Conservation (phyloP, 2,888 invertebrate species). For the Chelonus formosanus region DNA sequence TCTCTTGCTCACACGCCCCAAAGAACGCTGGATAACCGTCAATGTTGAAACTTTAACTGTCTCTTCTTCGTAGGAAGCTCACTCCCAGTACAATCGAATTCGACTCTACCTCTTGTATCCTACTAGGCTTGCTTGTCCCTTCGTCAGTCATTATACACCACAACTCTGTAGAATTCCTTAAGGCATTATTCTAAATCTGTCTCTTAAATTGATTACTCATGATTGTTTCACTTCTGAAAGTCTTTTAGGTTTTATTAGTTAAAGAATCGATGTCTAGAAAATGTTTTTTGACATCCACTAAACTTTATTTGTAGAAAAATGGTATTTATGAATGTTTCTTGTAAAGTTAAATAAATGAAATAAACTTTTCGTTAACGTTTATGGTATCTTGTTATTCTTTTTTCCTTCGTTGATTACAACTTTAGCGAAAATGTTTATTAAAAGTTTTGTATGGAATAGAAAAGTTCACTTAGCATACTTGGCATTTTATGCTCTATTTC, state of each 20-base stretch:
- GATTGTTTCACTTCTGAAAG: constrained; percentile 3
- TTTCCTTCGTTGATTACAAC: too few species aligned
- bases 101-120: constrained; percentile 13
- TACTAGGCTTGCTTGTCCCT: constrained; percentile 5
- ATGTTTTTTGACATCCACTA: too few species aligned
- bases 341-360: too few species aligned
- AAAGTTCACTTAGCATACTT: too few species aligned
- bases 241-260: constrained; percentile 1
- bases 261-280: background rate
- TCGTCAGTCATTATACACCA: constrained; percentile 9
- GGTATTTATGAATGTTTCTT: too few species aligned
- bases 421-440: too few species aligned
- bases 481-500: too few species aligned
- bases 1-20: constrained; percentile 18
- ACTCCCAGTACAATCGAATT: constrained; percentile 25
- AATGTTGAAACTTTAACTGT: background rate
- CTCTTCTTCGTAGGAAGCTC: constrained; percentile 3
- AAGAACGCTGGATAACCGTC: constrained; percentile 24
- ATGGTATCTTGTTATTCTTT: too few species aligned
- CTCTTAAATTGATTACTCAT: constrained; percentile 34
- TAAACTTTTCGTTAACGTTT: too few species aligned
- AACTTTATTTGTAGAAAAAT: too few species aligned
- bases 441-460: too few species aligned
- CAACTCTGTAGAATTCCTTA: constrained; percentile 13
- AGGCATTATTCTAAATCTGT: constrained; percentile 20